Evolutionary conservation across 2,113 vertebrate genomes (phyloP).

Genomic region (Leucoraja erinaceus): DNA sequence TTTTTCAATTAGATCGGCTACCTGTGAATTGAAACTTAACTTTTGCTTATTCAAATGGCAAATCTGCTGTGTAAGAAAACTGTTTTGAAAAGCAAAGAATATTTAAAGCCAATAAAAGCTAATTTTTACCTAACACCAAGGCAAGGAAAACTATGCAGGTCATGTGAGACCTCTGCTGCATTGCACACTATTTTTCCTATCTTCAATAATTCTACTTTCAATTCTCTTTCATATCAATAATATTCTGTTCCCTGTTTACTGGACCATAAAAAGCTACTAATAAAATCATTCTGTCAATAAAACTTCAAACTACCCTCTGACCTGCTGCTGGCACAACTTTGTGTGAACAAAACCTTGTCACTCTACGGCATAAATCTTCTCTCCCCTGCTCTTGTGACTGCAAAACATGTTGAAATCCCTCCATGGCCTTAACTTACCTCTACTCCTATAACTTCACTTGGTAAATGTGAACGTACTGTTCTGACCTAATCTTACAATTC

Average conservation of each 20-base stretch:
- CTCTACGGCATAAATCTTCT: no score
- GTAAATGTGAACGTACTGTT: background rate
- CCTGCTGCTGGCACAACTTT: no score
- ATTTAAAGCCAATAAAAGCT: background rate
- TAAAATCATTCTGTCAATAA: no score
- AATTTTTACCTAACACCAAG: background rate
- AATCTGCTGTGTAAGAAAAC: no score
- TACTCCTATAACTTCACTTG: background rate
- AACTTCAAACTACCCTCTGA: no score
- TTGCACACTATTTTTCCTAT: background rate
- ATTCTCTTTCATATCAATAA: background rate
- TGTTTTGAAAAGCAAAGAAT: background rate
- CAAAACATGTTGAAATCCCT: no score
- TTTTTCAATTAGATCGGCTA: no score
- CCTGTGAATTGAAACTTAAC: background rate
- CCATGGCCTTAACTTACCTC: background rate
- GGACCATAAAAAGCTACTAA: no score
- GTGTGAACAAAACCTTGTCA: no score
- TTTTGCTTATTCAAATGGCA: no score
- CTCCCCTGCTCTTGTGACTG: no score
- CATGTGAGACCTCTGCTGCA: background rate
- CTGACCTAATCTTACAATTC: background rate
- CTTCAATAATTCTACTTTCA: background rate
- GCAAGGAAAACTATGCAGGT: background rate
- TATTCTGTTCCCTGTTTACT: no score